A percentile compares a stretch with the other conserved stretches of the same genome.
Evolutionary conservation across 2,797 vertebrate species (phyloP).

Genomic region (Hyperoplus lanceolatus): DNA sequence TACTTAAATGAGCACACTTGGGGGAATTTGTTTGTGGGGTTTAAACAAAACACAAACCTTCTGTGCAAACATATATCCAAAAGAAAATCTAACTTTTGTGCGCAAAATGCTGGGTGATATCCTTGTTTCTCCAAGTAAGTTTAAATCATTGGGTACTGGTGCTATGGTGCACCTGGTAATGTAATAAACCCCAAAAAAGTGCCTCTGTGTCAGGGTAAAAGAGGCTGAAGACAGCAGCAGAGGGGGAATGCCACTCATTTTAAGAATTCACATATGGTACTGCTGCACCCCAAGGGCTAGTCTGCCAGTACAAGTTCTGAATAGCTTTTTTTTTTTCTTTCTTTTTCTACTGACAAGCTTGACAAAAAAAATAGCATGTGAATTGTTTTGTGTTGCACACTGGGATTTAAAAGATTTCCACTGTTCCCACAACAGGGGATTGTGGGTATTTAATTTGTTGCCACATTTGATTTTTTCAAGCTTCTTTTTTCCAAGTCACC

Average conservation of each 20-base stretch:
- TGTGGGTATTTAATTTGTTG: background rate
- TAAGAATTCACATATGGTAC: conserved; percentile 61
- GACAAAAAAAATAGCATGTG: background rate
- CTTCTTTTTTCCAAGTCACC: background rate
- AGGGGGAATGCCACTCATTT: conserved; percentile 57
- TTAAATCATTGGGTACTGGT: background rate
- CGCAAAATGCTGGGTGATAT: conserved; percentile 5
- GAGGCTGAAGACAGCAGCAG: conserved; percentile 12
- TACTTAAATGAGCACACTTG: conserved; percentile 49
- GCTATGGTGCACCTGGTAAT: conserved; percentile 5
- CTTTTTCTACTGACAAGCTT: background rate
- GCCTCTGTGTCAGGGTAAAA: conserved; percentile 14
- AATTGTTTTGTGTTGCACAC: conserved; percentile 8
- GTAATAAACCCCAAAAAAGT: conserved; percentile 20
- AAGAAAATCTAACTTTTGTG: background rate
- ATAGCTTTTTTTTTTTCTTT: conserved; percentile 4
- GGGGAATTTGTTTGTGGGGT: background rate
- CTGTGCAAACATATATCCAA: background rate
- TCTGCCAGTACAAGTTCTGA: background rate
- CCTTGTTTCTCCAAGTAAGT: conserved; percentile 11
- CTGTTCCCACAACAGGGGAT: background rate
- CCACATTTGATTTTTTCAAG: background rate
- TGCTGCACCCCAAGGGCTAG: conserved; percentile 39
- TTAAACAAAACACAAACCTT: conserved; percentile 1
- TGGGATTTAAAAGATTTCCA: conserved; percentile 21